Evolutionary conservation across 2,888 invertebrate genomes (phyloP), one percentile per base, ranked within the genome.

Genomic region (Athetis lepigone): DNA sequence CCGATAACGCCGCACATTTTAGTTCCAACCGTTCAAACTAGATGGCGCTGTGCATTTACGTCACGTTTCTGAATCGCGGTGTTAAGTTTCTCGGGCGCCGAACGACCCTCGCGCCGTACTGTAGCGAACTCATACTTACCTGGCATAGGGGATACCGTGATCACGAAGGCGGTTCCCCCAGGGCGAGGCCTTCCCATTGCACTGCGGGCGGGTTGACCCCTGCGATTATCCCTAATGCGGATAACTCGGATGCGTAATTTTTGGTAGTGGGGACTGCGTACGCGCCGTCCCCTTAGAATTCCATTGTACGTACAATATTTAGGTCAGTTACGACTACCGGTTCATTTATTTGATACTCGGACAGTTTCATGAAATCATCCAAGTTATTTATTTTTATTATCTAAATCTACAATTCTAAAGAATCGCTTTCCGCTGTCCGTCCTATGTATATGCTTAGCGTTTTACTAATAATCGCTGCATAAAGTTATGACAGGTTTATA

Each of bases 61-160:
- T 43, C 43, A 23, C n/a, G 4, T 43, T 43, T 23, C 23, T 43
- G 43, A 43, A 43, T 43, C 43, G 43, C 43, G 43, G 43, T 43
- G 43, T 43, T 43, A 43, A 43, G 43, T 23, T 13, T 43, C 43
- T 43, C 45, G 25, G 25, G 9, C 16, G 27, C 3, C 16, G 25
- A 45, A 27, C 9, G 45, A 45, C 45, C 45, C 25, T 45, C 45
- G 16, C 37, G 16, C 8, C 7, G 1, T 18, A 2, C 37, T 0
- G 37, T 18, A 18, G 2, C 0, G 7, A 37, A 37, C 2, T 37
- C 16, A 37, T 37, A 37, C 37, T 37, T 37, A 37, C 37, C 37
- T 37, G 37, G 37, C 37, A 37, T 37, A 37, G 37, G 16, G 37
- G 37, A 37, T 7, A 37, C 37, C 37, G 37, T 16, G 37, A 37